Conservation (phyloP, 2,113 vertebrate genomes). For the Zootoca vivipara region DNA sequence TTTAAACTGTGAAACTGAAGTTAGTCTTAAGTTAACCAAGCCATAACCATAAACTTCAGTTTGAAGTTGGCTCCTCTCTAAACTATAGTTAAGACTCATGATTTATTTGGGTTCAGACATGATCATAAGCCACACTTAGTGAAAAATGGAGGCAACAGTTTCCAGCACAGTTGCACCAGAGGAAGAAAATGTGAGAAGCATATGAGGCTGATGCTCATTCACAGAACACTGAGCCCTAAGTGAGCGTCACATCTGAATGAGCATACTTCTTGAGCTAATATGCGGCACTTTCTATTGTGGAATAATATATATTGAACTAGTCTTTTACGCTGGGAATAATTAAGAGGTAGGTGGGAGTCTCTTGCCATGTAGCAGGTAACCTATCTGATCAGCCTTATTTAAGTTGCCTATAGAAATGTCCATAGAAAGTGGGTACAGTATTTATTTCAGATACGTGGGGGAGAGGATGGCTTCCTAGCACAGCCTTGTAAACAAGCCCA, state of each 20-base stretch:
- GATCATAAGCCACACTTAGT: too few relatives aligned
- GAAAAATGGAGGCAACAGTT: too few relatives aligned
- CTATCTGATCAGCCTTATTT: background rate
- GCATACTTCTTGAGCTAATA: background rate
- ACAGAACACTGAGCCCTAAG: background rate
- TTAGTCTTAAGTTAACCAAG: background rate
- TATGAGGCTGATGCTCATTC: background rate
- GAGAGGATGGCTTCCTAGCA: background rate
- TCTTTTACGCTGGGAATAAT: background rate
- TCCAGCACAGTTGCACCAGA: too few relatives aligned
- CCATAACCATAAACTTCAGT: background rate
- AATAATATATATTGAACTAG: background rate
- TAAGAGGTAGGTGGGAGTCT: background rate
- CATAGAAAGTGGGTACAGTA: background rate
- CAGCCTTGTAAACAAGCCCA: background rate
- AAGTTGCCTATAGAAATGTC: background rate
- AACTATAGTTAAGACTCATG: background rate
- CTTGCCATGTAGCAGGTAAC: background rate
- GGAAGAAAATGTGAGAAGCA: background rate
- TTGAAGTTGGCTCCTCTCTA: background rate
- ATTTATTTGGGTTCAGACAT: background rate
- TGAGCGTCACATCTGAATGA: background rate
- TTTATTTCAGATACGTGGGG: background rate
- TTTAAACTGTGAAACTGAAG: background rate
- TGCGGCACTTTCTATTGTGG: background rate